A percentile compares a stretch with the other conserved stretches of the same genome.
phyloP scores from a whole-genome alignment of 2,797 vertebrate genomes.

The Ptychadena robeensis region DNA sequence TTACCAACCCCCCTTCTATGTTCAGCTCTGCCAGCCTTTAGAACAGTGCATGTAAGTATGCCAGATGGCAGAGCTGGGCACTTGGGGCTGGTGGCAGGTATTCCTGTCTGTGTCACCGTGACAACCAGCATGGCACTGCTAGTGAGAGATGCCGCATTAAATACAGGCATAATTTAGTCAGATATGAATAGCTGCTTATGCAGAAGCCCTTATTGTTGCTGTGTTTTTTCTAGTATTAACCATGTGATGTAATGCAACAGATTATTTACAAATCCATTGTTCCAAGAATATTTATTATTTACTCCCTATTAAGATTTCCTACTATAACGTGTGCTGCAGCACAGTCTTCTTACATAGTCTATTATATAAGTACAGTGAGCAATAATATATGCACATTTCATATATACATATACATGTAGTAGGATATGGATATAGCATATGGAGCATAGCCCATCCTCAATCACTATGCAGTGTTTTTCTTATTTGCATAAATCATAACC shows the following conservation, averaged over 20 bases:
- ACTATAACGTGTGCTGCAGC: not conserved
- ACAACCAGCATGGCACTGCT: conserved; percentile 58
- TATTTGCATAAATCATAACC: conserved; percentile 59
- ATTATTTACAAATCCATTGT: not conserved
- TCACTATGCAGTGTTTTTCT: conserved; percentile 24
- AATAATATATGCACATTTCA: not conserved
- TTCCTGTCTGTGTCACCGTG: conserved; percentile 59
- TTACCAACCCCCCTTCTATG: conserved; percentile 16
- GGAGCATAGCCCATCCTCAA: not conserved
- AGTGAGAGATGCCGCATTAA: conserved; percentile 24
- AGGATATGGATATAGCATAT: not conserved
- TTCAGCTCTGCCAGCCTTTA: conserved; percentile 50
- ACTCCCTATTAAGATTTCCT: not conserved
- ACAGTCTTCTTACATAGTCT: not conserved
- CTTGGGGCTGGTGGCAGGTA: conserved; percentile 55
- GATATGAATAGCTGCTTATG: not conserved
- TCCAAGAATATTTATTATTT: not conserved
- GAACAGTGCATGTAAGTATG: conserved; percentile 34
- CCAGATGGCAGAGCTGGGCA: conserved; percentile 57
- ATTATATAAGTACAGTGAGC: not conserved
- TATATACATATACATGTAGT: not conserved
- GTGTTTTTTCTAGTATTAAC: not conserved
- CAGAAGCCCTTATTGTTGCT: not conserved
- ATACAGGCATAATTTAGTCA: not conserved
- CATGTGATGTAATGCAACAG: not conserved